A percentile compares a stretch with the other conserved stretches of the same genome.
phyloP scores from a whole-genome alignment of 2,888 invertebrate genomes.

The Sylvicola cinctus region DNA sequence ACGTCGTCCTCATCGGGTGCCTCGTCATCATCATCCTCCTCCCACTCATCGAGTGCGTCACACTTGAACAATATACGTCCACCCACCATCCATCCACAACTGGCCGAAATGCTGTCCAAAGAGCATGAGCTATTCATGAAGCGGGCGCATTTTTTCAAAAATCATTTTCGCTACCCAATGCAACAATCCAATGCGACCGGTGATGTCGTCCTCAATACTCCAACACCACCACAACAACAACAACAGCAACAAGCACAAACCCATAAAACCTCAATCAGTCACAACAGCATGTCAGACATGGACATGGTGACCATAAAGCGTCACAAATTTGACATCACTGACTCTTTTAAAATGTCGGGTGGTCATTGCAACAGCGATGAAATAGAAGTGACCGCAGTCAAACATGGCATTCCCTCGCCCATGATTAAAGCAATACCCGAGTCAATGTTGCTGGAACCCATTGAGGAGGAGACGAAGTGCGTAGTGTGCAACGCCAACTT shows the following conservation, averaged over 20 bases:
- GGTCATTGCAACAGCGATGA: too few relatives aligned
- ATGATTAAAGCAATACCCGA: slow-evolving; percentile 13
- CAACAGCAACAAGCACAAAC: slow-evolving; percentile 13
- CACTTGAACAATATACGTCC: too few relatives aligned
- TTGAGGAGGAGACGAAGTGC: slow-evolving; percentile 38
- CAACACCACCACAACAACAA: background rate
- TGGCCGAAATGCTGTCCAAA: slow-evolving; percentile 23
- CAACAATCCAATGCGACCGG: slow-evolving; percentile 11
- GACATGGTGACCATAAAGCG: too few relatives aligned
- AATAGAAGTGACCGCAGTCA: too few relatives aligned
- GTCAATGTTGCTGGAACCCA: slow-evolving; percentile 19
- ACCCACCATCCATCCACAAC: slow-evolving; percentile 3
- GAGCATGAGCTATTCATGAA: slow-evolving; percentile 15
- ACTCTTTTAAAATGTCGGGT: too few relatives aligned
- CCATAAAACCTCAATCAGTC: background rate
- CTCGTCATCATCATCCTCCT: slow-evolving; percentile 5
- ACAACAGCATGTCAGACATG: too few relatives aligned
- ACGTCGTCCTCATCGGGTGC: background rate
- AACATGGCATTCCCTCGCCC: slow-evolving; percentile 12
- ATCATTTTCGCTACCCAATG: slow-evolving; percentile 3
- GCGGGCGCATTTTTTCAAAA: slow-evolving; percentile 3
- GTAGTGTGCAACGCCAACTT: slow-evolving; percentile 71
- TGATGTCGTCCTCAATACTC: slow-evolving; percentile 13
- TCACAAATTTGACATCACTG: too few relatives aligned
- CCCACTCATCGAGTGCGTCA: too few relatives aligned